phyloP scores from a whole-genome alignment of 64 coral and sea anemone species.

The Porites lutea region DNA sequence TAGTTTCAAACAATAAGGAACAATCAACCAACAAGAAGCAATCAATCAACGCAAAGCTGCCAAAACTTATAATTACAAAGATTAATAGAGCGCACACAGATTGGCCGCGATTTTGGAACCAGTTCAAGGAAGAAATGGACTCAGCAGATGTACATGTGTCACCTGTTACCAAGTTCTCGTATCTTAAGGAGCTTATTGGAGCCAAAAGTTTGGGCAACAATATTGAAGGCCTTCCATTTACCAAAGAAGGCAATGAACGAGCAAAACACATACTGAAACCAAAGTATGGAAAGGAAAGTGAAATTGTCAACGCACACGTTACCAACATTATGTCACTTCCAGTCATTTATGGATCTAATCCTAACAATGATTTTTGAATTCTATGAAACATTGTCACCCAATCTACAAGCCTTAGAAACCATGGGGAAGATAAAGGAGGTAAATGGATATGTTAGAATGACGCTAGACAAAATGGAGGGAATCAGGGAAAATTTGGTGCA shows the following conservation, averaged over 20 bases:
- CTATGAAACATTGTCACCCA: slow-evolving; percentile 11
- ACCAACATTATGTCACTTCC: slow-evolving; percentile 51
- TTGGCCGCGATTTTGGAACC: slow-evolving; percentile 45
- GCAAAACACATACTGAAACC: slow-evolving; percentile 44
- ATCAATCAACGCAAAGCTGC: too few species aligned
- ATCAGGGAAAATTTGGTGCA: slow-evolving; percentile 48
- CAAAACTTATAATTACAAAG: too few species aligned
- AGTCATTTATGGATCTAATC: background rate
- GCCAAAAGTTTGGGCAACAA: slow-evolving; percentile 30
- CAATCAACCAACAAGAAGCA: too few species aligned
- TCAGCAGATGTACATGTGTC: slow-evolving; percentile 37
- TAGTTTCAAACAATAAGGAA: too few species aligned
- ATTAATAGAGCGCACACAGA: too few species aligned
- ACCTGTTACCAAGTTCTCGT: slow-evolving; percentile 69
- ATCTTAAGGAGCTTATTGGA: slow-evolving; percentile 68
- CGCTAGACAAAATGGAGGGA: slow-evolving; percentile 53
- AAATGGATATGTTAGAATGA: slow-evolving; percentile 45
- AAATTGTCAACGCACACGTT: slow-evolving; percentile 52
- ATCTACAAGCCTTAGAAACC: slow-evolving; percentile 51
- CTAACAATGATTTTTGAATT: slow-evolving; percentile 39
- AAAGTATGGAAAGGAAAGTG: slow-evolving; percentile 65
- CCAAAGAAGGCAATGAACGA: slow-evolving; percentile 42
- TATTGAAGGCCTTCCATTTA: slow-evolving; percentile 64
- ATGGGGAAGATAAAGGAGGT: slow-evolving; percentile 56
- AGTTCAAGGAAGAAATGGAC: slow-evolving; percentile 70